Conservation (phyloP, 2,797 vertebrate species). For the Pygocentrus nattereri region DNA sequence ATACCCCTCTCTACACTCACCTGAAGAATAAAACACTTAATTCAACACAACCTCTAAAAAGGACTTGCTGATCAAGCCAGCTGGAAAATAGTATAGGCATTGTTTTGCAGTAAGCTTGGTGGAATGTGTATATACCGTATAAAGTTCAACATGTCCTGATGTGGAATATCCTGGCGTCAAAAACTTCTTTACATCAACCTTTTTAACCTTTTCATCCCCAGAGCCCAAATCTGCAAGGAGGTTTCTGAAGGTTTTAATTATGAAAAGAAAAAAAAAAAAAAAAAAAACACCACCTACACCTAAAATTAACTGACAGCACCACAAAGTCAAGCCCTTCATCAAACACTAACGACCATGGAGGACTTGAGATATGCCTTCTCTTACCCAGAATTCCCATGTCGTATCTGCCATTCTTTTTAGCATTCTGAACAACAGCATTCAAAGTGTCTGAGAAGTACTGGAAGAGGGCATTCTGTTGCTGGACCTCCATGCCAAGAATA, state of each 20-base stretch:
- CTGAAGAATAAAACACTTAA: slow-evolving; percentile 68
- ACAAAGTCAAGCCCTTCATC: no score
- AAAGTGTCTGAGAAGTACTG: slow-evolving; percentile 98
- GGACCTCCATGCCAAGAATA: slow-evolving; percentile 97
- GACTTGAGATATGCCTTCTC: neutral
- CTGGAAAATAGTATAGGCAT: neutral
- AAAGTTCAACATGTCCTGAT: slow-evolving; percentile 94
- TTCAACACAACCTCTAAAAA: neutral
- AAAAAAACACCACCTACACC: neutral
- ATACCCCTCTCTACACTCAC: slow-evolving; percentile 97
- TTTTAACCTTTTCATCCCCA: slow-evolving; percentile 97
- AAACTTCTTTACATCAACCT: slow-evolving; percentile 94
- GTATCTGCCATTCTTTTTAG: slow-evolving; percentile 96
- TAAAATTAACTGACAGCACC: neutral
- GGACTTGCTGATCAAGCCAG: neutral
- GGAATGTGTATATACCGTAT: slow-evolving; percentile 84
- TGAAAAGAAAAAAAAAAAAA: neutral
- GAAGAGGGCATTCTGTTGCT: slow-evolving; percentile 97
- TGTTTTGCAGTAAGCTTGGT: neutral
- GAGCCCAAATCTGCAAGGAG: slow-evolving; percentile 89
- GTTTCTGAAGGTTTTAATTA: neutral
- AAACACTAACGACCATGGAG: neutral
- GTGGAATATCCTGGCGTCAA: slow-evolving; percentile 96
- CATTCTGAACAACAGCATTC: slow-evolving; percentile 94
- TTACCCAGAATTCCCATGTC: slow-evolving; percentile 99